Evolutionary conservation across 2,797 vertebrate species (phyloP), one percentile per base, ranked within the genome.

Genomic region (Ctenosaura bakeri): DNA sequence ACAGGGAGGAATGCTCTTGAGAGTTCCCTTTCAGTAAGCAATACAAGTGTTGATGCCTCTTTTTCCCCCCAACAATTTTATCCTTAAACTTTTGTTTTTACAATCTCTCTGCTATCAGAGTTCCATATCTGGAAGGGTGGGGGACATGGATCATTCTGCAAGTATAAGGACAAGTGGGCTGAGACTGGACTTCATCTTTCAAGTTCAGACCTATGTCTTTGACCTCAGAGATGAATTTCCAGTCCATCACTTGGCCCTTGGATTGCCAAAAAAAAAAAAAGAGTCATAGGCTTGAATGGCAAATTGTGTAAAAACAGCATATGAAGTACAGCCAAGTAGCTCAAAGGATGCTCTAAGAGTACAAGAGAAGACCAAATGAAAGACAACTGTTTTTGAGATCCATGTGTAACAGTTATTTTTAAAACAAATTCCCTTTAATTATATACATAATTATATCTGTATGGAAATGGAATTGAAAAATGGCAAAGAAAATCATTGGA

Each of bases 391-490:
- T 64, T 50, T 56, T 66, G 54, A n/a, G 32, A 56, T 86, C 29
- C 26, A 32, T 80, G 52, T 26, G 26, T 80, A 54, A 32, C 26
- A 73, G 76, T 64, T 90, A 56, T 73, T 64, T 86, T 90, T 86
- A 90, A 50, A 71, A 90, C 12, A 71, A 20, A 20, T 80, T 85
- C 89, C 66, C 64, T 89, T 85, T 69, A 79, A 90, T 90, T 90
- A 90, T 26, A 3, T 26, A 80, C 76, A 56, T 90, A 90, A 89
- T 89, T 85, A 85, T 85, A 89, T 79, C 74, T 89, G 26, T 85
- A 66, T 56, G 85, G 54, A 13, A 42, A 85, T 78, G 88, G 50
- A 79, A 79, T 32, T 69, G 83, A 56, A 52, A 85, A 52, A 26
- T 90, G 83, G 35, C 62, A 83, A 66, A 69, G 50, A 90, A 90